Evolutionary conservation across 2,113 vertebrate species (phyloP).

Genomic region (Coptodon bakossiorum): DNA sequence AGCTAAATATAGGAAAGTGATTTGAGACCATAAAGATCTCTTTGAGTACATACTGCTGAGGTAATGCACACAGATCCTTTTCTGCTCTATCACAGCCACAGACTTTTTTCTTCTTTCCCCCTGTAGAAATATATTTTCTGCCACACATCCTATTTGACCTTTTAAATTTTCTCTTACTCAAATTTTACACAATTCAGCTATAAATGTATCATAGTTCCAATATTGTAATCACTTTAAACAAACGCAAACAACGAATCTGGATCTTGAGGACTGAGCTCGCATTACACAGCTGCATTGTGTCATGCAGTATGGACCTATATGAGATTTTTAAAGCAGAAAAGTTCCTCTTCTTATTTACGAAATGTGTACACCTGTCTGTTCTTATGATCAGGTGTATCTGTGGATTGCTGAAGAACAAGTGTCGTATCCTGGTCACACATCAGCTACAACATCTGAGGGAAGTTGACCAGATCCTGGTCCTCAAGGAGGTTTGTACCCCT

Average conservation of each 20-base stretch:
- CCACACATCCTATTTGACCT: not conserved
- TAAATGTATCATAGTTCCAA: not conserved
- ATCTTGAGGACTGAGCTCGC: not conserved
- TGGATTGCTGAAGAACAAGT: slow-evolving; percentile 83
- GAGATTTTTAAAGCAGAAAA: not conserved
- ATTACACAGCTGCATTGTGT: not conserved
- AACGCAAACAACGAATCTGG: not conserved
- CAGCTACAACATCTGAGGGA: slow-evolving; percentile 89
- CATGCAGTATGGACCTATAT: not conserved
- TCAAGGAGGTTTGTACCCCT: slow-evolving; percentile 81
- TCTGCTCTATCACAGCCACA: not conserved
- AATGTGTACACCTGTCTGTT: not conserved
- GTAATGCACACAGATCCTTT: not conserved
- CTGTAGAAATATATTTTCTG: not conserved
- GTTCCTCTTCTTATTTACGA: not conserved
- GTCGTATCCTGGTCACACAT: slow-evolving; percentile 91
- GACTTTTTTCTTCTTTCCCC: not conserved
- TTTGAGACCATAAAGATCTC: no score
- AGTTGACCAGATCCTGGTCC: slow-evolving; percentile 85
- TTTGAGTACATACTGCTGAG: no score
- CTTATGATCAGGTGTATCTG: slow-evolving; percentile 82
- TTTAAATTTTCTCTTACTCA: not conserved
- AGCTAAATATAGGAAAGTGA: no score
- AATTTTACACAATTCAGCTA: not conserved
- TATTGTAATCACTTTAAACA: not conserved